Base-by-base conservation (phyloP, 1,140 invertebrate species). In the Heliconius hewitsoni region DNA sequence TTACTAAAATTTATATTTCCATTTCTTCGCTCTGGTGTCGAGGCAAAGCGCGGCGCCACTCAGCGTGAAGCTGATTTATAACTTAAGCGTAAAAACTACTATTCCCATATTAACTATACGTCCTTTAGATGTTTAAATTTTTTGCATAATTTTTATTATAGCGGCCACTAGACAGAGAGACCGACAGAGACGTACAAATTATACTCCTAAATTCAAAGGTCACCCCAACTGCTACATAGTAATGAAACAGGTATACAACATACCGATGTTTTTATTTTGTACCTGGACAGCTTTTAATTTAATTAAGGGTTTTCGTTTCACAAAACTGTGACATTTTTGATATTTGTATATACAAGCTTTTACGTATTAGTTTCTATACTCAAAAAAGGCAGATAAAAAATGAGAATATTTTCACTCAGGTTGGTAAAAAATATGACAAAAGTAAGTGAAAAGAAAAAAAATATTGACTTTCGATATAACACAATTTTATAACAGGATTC, bases 221-320 rank as follows among this genome's bases (percentile, higher is more conserved):
- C 60, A 66, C 23, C 60, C 60, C 27, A 66, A 66, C 60, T 66
- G 60, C 60, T 66, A 66, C 60, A 66, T 66, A 66, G 30, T 30
- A 66, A 66, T 66, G 60, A 66, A 66, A 66, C 60, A 66, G 60
- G 60, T 66, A 66, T 52, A 52, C 18, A 52, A 52, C 6, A 19
- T 30, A 13, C 60, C 11, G 60, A 66, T 66, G 60, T 66, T 66
- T 60, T 30, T 66, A 66, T 66, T 66, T 30, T 13, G 13, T 66
- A 66, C 60, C 60, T 66, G 55, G 55, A 30, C 27, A 23, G 60
- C 60, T 66, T 30, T 30, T 66, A 66, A 66, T 66, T 66, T 66
- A 66, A 66, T 66, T 66, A 66, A 66, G 60, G 60, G 60, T 4
- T 66, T 66, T 30, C 27, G 60, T 66, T 66, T 30, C 3, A 66